Conservation (phyloP, 2,888 invertebrate genomes). For the Phasia obesa region DNA sequence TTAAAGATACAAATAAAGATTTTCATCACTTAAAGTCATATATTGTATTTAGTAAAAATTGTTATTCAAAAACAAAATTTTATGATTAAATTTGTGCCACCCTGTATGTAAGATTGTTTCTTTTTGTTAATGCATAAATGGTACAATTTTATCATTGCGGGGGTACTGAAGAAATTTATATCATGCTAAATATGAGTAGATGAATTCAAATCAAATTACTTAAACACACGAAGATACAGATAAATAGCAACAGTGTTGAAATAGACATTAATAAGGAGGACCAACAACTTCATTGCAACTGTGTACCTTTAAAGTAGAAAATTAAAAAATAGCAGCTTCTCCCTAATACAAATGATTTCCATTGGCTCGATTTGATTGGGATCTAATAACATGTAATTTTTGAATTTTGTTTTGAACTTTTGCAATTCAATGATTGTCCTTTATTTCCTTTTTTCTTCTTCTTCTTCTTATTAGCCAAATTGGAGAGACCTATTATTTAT, state of each 20-base stretch:
- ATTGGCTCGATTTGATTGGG: conserved; percentile 15
- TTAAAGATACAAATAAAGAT: too few relatives aligned
- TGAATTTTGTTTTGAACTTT: conserved; percentile 51
- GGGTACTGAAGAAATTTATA: too few relatives aligned
- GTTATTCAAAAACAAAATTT: too few relatives aligned
- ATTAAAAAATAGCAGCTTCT: background rate
- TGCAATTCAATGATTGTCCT: conserved; percentile 47
- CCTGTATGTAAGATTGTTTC: too few relatives aligned
- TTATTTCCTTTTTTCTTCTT: conserved; percentile 11
- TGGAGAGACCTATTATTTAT: background rate
- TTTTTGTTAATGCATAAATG: too few relatives aligned
- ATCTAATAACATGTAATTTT: conserved; percentile 42
- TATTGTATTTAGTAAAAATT: too few relatives aligned
- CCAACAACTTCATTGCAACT: background rate
- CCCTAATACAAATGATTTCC: conserved; percentile 6
- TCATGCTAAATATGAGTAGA: background rate
- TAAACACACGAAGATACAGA: background rate
- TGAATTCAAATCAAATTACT: conserved; percentile 32
- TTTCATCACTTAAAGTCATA: too few relatives aligned
- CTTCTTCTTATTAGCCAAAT: background rate
- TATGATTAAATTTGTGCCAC: too few relatives aligned
- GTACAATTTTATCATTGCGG: too few relatives aligned
- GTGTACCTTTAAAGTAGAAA: background rate
- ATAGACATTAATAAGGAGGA: background rate
- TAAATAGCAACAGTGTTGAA: background rate